Evolutionary conservation across 37 sponge, comb jelly and placozoan genomes (phyloP), one percentile per base, ranked within the genome.

Genomic region (Trichoplax adhaerens): DNA sequence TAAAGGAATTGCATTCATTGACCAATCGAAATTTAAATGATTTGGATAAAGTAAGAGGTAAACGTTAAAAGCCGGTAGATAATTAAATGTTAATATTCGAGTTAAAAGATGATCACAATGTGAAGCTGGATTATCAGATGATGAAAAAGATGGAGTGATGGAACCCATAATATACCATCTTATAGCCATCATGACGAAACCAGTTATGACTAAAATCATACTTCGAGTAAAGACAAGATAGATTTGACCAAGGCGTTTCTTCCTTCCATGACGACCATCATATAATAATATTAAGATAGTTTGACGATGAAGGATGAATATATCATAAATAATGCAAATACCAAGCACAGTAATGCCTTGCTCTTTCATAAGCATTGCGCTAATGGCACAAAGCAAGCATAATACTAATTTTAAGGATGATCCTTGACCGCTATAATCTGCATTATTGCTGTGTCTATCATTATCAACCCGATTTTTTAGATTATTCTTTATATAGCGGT

Each of bases 71-170:
- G 83, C 2, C 54, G 82, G 85, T 3, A 89, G 51, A 65, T 89
- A 89, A 76, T 72, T 78, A 68, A 85, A 89, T 68, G 73, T 79
- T 48, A 85, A 70, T 10, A 49, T n/a, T 5, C 78, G 58, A 3
- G 78, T 93, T 49, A 68, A 70, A 2, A 61, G 52, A n/a, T 69
- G 58, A 49, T 72, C 62, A 3, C 68, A 76, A 75, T 85, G 85
- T 50, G 88, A 76, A 5, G 94, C 83, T 1, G 89, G 94, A 64
- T 93, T 93, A 58, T 93, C 94, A 12, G 94, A 85, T 47, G 85
- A 78, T 0, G 78, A 63, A 75, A 93, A 85, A 2, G 58, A 7
- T 46, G 93, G 82, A 29, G 74, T 62, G 2, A 78, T 49, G 1
- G 75, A 76, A 48, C 81, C 75, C 53, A 78, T 79, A 48, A 78